Base-by-base conservation (phyloP, 2,797 vertebrate genomes). In the Siniperca obscura region DNA sequence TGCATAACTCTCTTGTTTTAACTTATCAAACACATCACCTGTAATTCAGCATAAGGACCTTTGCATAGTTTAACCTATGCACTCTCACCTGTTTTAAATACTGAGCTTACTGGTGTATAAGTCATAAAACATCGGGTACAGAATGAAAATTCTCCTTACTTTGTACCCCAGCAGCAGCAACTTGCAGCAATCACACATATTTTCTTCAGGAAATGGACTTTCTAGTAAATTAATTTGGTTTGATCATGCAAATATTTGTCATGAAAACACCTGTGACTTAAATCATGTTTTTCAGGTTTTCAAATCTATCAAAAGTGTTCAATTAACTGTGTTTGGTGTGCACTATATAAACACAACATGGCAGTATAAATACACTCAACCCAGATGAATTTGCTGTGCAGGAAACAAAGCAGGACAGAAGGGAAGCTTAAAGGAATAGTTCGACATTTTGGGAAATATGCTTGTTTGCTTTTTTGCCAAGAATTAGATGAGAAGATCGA, bases 261-360 rank as follows among this genome's bases (percentile, higher is more conserved):
- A 42, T 27, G 16, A 66, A 70, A 76, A 67, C 38, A 68, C 19
- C 17, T 17, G 7, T 70, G 78, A 71, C n/a, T 17, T 27, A 42
- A 78, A 6, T 40, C 27, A 13, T 67, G 48, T 17, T 74, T 85
- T 82, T 82, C 4, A 61, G 19, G 36, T 64, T 66, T 64, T 48
- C 13, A 40, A 21, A 46, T 44, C 16, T n/a, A 40, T 76, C 14
- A 21, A 50, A 56, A 55, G 4, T 3, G 34, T 62, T 68, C 0
- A 62, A 25, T 62, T 27, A 42, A 25, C 56, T 57, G 17, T 42
- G 52, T 53, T 67, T 22, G n/a, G 34, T 48, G 19, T 55, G 42
- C 34, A 70, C 34, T 30, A 62, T 27, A 64, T 62, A 3, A 52
- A 68, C 44, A 36, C 0, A 1, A 40, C 40, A 14, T 67, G 19